phyloP scores from a whole-genome alignment of 1,140 invertebrate species.

The Globodera ellingtonae region DNA sequence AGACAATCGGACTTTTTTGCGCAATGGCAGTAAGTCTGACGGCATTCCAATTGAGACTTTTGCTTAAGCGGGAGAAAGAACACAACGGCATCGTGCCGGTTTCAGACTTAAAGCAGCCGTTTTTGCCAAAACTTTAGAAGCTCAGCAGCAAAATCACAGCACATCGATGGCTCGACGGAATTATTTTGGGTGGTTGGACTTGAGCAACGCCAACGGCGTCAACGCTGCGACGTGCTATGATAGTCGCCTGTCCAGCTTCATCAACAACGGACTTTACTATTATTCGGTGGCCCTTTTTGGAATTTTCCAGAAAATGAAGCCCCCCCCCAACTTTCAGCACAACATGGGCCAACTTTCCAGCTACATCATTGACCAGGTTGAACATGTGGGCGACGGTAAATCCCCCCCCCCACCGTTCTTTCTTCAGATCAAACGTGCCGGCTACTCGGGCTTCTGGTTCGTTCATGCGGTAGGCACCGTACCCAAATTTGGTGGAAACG shows the following conservation, averaged over 20 bases:
- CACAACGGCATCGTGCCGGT: no score
- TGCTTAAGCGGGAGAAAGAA: no score
- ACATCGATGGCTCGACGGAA: background rate
- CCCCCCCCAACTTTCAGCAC: background rate
- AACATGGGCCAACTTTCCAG: constrained; percentile 22
- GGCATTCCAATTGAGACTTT: no score
- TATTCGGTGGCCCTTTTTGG: constrained; percentile 6
- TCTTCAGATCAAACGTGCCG: constrained; percentile 11
- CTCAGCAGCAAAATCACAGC: background rate
- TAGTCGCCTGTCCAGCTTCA: constrained; percentile 10
- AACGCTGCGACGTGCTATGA: constrained; percentile 66
- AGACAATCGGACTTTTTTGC: background rate
- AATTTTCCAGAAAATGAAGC: background rate
- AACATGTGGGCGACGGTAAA: no score
- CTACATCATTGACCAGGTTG: constrained; percentile 23
- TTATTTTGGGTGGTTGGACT: background rate
- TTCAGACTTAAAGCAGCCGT: no score
- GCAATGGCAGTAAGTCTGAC: background rate
- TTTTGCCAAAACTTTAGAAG: background rate
- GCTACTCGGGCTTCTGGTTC: constrained; percentile 27
- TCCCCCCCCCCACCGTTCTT: background rate
- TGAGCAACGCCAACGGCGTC: background rate
- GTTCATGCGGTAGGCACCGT: constrained; percentile 21
- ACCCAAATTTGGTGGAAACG: background rate
- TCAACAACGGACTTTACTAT: constrained; percentile 25